phyloP scores from a whole-genome alignment of 2,888 invertebrate genomes.

The Andrena dorsata region DNA sequence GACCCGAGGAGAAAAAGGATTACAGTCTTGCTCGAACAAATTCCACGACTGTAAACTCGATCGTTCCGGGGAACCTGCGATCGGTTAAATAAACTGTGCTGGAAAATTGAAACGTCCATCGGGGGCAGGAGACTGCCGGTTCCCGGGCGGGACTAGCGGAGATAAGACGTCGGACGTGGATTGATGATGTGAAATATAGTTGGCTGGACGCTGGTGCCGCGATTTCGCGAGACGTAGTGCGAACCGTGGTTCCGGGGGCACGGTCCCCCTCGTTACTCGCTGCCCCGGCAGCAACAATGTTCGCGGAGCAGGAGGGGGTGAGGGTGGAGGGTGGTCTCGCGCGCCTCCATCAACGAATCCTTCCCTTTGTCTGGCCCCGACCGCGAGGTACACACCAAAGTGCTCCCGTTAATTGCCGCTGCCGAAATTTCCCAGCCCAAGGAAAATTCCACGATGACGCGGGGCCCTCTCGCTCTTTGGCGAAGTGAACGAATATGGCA shows the following conservation, averaged over 20 bases:
- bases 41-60: constrained; percentile 8
- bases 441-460: constrained; percentile 61
- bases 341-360: constrained; percentile 68
- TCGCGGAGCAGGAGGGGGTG: constrained; percentile 42
- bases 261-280: constrained; percentile 35
- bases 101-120: constrained; percentile 62
- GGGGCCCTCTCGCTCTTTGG: constrained; percentile 1
- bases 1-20: constrained; percentile 22
- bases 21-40: constrained; percentile 33
- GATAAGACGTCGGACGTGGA: constrained; percentile 39
- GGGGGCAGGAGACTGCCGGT: background rate
- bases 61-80: constrained; percentile 30
- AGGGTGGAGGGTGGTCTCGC: constrained; percentile 38
- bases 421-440: constrained; percentile 60
- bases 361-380: constrained; percentile 68
- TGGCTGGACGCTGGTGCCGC: background rate
- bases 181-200: constrained; percentile 47
- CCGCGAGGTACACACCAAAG: constrained; percentile 68
- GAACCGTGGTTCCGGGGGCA: constrained; percentile 43
- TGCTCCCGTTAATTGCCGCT: constrained; percentile 72
- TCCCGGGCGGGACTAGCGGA: background rate
- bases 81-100: constrained; percentile 51
- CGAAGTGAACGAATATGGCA: too few species aligned
- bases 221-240: constrained; percentile 11
- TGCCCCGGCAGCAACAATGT: constrained; percentile 63